These are phyloP conservation scores for Nomia melanderi DNA, from an alignment of 1,140 invertebrate species.

Conservation along the genomic window DNA sequence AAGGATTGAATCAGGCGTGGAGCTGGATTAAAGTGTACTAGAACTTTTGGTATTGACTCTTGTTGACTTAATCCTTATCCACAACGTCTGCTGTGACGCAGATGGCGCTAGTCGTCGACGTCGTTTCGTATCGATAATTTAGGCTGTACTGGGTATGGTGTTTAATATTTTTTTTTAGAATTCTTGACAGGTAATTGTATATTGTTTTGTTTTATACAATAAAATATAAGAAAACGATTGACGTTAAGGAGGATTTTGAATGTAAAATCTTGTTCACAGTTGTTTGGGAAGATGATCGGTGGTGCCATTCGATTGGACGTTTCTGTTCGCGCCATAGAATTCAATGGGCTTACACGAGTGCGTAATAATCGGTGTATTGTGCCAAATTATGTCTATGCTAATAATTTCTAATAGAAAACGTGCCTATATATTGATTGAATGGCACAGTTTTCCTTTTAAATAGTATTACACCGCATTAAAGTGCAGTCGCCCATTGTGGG, in stretches of 20 bases:
- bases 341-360: neutral
- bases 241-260: neutral
- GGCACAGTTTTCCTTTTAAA: constrained; percentile 7
- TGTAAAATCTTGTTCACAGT: neutral
- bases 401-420: constrained; percentile 13
- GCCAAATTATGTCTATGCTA: constrained; percentile 34
- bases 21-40: neutral
- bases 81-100: neutral
- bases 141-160: neutral
- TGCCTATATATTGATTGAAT: constrained; percentile 7
- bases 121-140: constrained; percentile 10
- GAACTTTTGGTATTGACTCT: constrained; percentile 18
- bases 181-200: neutral
- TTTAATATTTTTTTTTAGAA: neutral
- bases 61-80: constrained; percentile 22
- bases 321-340: constrained; percentile 34
- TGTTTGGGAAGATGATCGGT: neutral
- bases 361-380: constrained; percentile 30
- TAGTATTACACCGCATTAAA: neutral
- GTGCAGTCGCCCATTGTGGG: neutral
- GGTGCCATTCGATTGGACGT: neutral
- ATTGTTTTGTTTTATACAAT: neutral
- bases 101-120: constrained; percentile 6
- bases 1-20: neutral
- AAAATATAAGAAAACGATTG: neutral